phyloP scores from a whole-genome alignment of 2,797 vertebrate genomes.

The Sebastolobus alascanus region DNA sequence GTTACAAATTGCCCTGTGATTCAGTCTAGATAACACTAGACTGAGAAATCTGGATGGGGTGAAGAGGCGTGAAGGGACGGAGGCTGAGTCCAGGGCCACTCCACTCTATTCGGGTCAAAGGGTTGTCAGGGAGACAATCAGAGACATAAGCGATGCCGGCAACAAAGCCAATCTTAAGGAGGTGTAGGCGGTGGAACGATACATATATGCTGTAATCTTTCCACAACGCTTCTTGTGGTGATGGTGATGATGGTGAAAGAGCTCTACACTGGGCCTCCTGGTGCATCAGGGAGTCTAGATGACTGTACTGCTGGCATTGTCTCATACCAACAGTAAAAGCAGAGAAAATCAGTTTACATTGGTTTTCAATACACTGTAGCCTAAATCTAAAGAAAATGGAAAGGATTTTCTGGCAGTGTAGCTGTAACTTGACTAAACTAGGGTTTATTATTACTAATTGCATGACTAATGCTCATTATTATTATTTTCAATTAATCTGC shows the following conservation, averaged over 20 bases:
- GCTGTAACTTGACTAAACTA: background rate
- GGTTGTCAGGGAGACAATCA: slow-evolving; percentile 76
- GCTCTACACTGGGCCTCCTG: background rate
- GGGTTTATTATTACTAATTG: background rate
- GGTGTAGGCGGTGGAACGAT: slow-evolving; percentile 31
- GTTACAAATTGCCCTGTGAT: slow-evolving; percentile 84
- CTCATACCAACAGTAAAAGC: background rate
- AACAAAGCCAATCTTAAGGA: slow-evolving; percentile 69
- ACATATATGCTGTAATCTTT: slow-evolving; percentile 56
- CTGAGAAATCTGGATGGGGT: slow-evolving; percentile 63
- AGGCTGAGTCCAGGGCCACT: slow-evolving; percentile 44
- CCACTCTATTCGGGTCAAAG: slow-evolving; percentile 69
- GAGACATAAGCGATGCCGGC: slow-evolving; percentile 47
- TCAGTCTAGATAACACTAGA: slow-evolving; percentile 74
- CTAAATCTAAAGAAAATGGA: background rate
- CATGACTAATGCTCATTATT: background rate
- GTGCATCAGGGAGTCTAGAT: background rate
- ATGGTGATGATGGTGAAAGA: slow-evolving; percentile 7
- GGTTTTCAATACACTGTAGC: background rate
- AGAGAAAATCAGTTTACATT: background rate
- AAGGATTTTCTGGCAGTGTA: background rate
- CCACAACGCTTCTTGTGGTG: slow-evolving; percentile 1
- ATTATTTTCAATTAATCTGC: background rate
- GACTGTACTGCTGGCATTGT: background rate
- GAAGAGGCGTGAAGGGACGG: slow-evolving; percentile 59